Evolutionary conservation across 2,113 vertebrate genomes (phyloP).

Genomic region (Larimichthys polyactis): DNA sequence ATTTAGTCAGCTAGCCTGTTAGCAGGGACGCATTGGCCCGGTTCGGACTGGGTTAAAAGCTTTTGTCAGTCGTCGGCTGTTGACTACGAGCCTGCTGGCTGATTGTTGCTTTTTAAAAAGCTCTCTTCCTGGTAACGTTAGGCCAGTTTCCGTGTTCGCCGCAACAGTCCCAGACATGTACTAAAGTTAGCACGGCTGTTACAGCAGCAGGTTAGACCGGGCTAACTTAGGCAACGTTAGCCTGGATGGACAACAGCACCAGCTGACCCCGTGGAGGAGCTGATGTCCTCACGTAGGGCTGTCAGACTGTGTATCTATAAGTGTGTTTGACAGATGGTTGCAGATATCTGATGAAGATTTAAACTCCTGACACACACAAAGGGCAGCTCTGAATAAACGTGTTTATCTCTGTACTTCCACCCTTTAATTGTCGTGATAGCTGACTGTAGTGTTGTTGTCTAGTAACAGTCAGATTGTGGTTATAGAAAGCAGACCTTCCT

Average conservation of each 20-base stretch:
- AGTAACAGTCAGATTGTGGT: neutral
- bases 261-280: too few relatives aligned
- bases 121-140: neutral
- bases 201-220: neutral
- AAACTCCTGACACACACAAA: neutral
- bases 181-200: constrained; percentile 1
- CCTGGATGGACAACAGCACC: neutral
- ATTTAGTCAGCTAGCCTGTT: neutral
- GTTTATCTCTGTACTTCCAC: too few relatives aligned
- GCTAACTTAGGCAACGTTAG: neutral
- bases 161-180: neutral
- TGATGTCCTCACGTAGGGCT: too few relatives aligned
- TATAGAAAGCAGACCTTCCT: neutral
- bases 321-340: neutral
- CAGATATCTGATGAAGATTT: constrained; percentile 50
- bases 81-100: neutral
- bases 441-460: neutral
- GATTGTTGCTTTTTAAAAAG: neutral
- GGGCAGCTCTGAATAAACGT: neutral
- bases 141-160: neutral
- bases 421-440: neutral
- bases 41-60: neutral
- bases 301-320: too few relatives aligned
- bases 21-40: neutral
- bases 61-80: neutral